Evolutionary conservation across 2,113 vertebrate species (phyloP), one percentile per base, ranked within the genome.

Genomic region (Gallinago paraguaiae): DNA sequence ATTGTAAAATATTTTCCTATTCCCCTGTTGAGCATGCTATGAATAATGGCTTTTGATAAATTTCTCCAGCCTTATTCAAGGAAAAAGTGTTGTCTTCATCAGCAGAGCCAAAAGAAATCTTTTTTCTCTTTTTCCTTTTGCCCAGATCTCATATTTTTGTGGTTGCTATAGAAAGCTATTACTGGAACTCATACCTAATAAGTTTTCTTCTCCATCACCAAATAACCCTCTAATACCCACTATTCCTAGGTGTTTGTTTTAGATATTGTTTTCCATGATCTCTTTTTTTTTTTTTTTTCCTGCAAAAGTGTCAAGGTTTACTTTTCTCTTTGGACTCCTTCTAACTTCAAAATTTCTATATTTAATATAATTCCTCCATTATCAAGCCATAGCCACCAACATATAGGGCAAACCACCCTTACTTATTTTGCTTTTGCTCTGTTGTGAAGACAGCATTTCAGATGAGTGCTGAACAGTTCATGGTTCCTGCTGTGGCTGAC

Each of bases 101-200:
- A 81, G 41, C 8, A 88, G 31, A 86, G 50, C 70, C n/a, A 85
- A 93, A 88, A 94, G 48, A 74, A 90, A 79, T 86, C 25, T 78
- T 71, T 71, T 70, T 60, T n/a, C 45, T 83, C 43, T 65, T 74
- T 76, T 63, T 84, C 7, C 11, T 88, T 84, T 94, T 87, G 77
- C 64, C 64, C 70, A 72, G 57, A 77, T 65, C 81, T 91, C 86
- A 48, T 96, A 93, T 94, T 94, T 92, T 57, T 91, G 53, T 87
- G 91, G 77, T 91, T 96, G 92, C 88, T 89, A 95, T 76, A 92
- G 94, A 94, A 96, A 94, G 83, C 74, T 95, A 74, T 96, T 95
- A 94, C 91, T 82, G 83, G 74, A 93, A 88, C 57, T 95, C 94
- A 72, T 82, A 97, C 76, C 70, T 69, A 92, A 77, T 96, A 96